Evolutionary conservation across 1,140 invertebrate species (phyloP), one percentile per base, ranked within the genome.

Genomic region (Tetramorium alpestre): DNA sequence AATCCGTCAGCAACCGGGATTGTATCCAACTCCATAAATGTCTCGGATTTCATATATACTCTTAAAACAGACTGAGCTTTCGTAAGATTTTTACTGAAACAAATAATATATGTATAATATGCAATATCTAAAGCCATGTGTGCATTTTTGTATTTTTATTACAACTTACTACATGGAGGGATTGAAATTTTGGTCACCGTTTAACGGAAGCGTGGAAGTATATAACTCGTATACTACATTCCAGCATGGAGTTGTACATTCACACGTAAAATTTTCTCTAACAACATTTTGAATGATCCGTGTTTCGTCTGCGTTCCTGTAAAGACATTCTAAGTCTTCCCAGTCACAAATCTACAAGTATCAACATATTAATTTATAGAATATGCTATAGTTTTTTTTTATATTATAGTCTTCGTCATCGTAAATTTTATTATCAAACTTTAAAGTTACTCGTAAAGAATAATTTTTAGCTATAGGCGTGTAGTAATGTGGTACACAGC

Each of bases 401-500:
- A 25, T 6, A 51, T 25, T 4, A 75, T 41, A 56, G 44, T 47
- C 0, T 6, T 18, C 3, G 11, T 18, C 1, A n/a, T 54, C 0
- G 8, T 51, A 51, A 51, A 51, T 62, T 38, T 65, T 22, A 44
- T 8, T 70, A 54, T 1, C 54, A 54, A 51, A 67, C 0, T 49
- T 47, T 80, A 13, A 33, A 60, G 1, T 84, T 75, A 84, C 80
- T 5, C 11, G 75, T 49, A 84, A 75, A 47, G 69, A 84, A 75
- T 62, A 38, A 38, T 49, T 60, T 0, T 60, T 3, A 3, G 64
- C 54, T 49, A 90, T 16, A 4, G 90, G 56, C 3, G 44, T 16
- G n/a, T 69, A 91, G 38, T 80, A 84, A 44, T 44, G 77, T 10
- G 73, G 87, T 4, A 91, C 2, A 25, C 90, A 91, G 41, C 69